These are phyloP conservation scores for Blera fallax DNA, from an alignment of 2,888 invertebrate genomes.

Conservation along the genomic window DNA sequence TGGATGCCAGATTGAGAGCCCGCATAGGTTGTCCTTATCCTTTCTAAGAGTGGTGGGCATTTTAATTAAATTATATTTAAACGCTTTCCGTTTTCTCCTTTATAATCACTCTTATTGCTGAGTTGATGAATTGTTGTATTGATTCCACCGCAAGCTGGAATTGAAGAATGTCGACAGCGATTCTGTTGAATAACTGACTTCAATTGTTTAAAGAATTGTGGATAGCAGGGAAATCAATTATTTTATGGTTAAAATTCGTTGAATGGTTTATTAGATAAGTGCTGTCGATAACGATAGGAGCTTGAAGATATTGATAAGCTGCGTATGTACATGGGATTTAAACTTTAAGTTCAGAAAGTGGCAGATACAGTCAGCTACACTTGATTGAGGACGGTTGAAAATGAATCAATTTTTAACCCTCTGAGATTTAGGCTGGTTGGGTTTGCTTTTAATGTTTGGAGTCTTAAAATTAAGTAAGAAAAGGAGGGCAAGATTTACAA, in stretches of 20 bases:
- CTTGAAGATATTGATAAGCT: constrained; percentile 50
- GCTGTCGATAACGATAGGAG: constrained; percentile 56
- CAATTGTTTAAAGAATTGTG: constrained; percentile 19
- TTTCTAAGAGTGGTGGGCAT: constrained; percentile 43
- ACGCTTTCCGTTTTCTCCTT: too few relatives aligned
- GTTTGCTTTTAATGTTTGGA: too few relatives aligned
- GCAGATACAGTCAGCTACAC: too few relatives aligned
- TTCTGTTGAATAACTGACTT: constrained; percentile 34
- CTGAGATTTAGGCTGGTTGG: too few relatives aligned
- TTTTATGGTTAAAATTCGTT: constrained; percentile 52
- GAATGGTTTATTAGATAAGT: constrained; percentile 60
- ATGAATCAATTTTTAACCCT: too few relatives aligned
- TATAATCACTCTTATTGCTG: neutral
- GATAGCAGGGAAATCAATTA: constrained; percentile 52
- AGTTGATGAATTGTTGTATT: neutral
- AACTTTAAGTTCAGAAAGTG: constrained; percentile 39
- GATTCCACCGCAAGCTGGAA: constrained; percentile 9
- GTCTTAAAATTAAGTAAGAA: too few relatives aligned
- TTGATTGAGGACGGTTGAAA: too few relatives aligned
- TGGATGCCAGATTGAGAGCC: constrained; percentile 84
- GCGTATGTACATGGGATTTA: constrained; percentile 15
- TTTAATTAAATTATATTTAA: neutral
- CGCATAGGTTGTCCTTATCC: constrained; percentile 80
- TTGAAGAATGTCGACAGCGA: constrained; percentile 10
- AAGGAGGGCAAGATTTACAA: too few relatives aligned